A percentile compares a stretch with the other conserved stretches of the same genome.
Evolutionary conservation across 1,140 invertebrate species (phyloP).

Genomic region (Aphidius gifuensis): DNA sequence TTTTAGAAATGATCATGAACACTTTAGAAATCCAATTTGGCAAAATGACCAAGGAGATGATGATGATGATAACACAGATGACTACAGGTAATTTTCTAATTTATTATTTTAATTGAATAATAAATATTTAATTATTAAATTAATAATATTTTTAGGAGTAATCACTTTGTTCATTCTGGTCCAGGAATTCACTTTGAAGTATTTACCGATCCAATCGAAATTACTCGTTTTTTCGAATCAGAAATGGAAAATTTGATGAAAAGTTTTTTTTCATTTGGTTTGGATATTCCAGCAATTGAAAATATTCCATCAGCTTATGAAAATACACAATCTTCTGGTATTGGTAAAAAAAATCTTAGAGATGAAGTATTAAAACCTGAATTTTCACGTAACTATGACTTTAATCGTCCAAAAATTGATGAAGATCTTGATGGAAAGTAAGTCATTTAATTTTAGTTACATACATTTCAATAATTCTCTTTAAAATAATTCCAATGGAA

Average conservation of each 20-base stretch:
- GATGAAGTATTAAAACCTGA: conserved; percentile 52
- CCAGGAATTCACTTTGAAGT: conserved; percentile 34
- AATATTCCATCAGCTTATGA: no score
- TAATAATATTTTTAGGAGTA: conserved; percentile 2
- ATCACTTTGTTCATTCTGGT: conserved; percentile 23
- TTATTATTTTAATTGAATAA: conserved; percentile 4
- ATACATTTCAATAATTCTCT: conserved; percentile 11
- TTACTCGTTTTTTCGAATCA: conserved; percentile 40
- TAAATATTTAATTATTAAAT: background rate
- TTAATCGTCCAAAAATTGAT: conserved; percentile 43
- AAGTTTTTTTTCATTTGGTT: conserved; percentile 24
- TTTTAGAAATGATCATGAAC: no score
- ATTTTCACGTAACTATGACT: conserved; percentile 31
- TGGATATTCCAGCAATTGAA: background rate
- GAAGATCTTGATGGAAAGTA: conserved; percentile 57
- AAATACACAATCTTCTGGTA: no score
- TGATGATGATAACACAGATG: conserved; percentile 32
- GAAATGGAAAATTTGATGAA: conserved; percentile 42
- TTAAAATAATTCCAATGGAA: background rate
- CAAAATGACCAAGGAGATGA: conserved; percentile 41
- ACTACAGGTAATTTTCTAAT: conserved; percentile 33
- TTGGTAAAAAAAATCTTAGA: conserved; percentile 34
- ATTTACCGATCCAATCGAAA: conserved; percentile 43
- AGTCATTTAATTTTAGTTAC: conserved; percentile 16
- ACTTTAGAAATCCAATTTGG: conserved; percentile 46